Conservation (phyloP, 2,888 invertebrate species). For the Steinernema scapterisci region DNA sequence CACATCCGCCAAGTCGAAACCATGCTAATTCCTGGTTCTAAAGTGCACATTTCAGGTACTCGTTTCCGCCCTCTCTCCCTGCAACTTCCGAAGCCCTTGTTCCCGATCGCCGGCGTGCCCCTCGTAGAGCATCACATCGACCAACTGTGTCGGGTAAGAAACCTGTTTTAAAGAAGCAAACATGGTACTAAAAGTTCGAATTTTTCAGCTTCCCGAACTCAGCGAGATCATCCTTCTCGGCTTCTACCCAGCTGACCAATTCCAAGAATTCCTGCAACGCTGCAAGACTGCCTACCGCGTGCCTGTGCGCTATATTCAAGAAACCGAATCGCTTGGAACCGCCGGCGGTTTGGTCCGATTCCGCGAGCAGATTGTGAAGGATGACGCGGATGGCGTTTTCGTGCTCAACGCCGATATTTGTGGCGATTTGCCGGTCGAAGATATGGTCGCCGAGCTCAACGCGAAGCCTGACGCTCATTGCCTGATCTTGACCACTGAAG, state of each 20-base stretch:
- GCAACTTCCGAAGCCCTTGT: constrained; percentile 95
- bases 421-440: constrained; percentile 84
- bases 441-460: constrained; percentile 73
- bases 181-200: not conserved
- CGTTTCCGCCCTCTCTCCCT: constrained; percentile 92
- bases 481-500: constrained; percentile 65
- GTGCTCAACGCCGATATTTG: constrained; percentile 96
- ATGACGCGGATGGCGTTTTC: constrained; percentile 76
- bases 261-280: constrained; percentile 84
- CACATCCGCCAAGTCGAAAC: not conserved
- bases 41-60: constrained; percentile 77
- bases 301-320: constrained; percentile 80
- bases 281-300: constrained; percentile 68
- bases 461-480: constrained; percentile 44
- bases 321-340: constrained; percentile 87
- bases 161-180: too few species aligned
- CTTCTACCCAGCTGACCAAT: constrained; percentile 83
- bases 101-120: constrained; percentile 93
- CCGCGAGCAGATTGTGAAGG: constrained; percentile 77
- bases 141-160: constrained; percentile 75
- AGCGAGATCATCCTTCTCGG: constrained; percentile 92
- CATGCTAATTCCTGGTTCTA: not conserved
- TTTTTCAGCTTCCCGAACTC: constrained; percentile 76
- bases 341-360: constrained; percentile 97
- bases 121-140: constrained; percentile 96